These are phyloP conservation scores for Pseudochromis fuscus DNA, from an alignment of 2,797 vertebrate species.

Conservation along the genomic window DNA sequence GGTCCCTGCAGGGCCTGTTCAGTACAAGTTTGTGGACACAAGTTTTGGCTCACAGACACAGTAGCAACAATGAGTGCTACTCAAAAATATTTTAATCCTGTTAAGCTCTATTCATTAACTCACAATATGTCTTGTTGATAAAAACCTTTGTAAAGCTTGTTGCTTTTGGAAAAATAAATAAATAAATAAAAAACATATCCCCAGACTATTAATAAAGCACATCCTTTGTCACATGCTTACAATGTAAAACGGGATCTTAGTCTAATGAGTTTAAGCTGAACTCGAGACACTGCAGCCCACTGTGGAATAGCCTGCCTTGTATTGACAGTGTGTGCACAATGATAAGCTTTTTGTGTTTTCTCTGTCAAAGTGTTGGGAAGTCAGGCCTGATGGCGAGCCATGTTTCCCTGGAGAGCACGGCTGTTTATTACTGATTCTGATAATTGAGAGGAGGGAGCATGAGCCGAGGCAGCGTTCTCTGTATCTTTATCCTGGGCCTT, in stretches of 20 bases:
- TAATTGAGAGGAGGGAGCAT: constrained; percentile 72
- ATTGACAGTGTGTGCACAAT: constrained; percentile 66
- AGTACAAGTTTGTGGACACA: neutral
- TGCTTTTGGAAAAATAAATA: constrained; percentile 35
- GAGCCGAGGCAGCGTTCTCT: constrained; percentile 53
- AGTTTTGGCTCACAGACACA: constrained; percentile 33
- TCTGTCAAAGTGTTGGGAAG: constrained; percentile 64
- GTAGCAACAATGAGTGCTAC: constrained; percentile 40
- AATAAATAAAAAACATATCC: constrained; percentile 43
- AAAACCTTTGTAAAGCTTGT: constrained; percentile 64
- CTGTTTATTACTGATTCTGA: constrained; percentile 79
- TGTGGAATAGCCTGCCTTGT: constrained; percentile 62
- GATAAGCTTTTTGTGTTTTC: constrained; percentile 76
- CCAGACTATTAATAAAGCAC: constrained; percentile 41
- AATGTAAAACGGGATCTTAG: constrained; percentile 66
- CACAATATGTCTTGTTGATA: constrained; percentile 58
- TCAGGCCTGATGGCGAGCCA: constrained; percentile 58
- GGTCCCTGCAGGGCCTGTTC: neutral
- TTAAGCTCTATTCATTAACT: constrained; percentile 58
- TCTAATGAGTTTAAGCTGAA: constrained; percentile 74
- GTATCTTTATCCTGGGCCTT: constrained; percentile 40
- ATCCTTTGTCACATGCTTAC: constrained; percentile 56
- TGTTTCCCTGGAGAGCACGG: constrained; percentile 65
- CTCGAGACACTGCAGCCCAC: constrained; percentile 58
- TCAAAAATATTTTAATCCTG: constrained; percentile 66